phyloP scores from a whole-genome alignment of 2,113 vertebrate species.

The Poeciliopsis occidentalis region DNA sequence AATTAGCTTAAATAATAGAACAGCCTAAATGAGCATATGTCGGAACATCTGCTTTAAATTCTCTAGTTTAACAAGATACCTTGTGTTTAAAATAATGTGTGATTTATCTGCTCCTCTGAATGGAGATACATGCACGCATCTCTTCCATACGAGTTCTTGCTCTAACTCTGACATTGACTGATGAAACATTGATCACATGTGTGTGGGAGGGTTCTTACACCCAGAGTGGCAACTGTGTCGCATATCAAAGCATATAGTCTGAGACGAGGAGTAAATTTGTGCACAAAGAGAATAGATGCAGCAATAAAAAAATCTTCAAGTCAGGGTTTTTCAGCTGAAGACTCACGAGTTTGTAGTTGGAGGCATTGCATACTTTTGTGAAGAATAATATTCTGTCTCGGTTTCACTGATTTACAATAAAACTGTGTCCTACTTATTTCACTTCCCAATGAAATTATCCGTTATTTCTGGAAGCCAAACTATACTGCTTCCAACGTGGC shows the following conservation, averaged over 20 bases:
- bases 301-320: background rate
- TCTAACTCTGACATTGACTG: slow-evolving; percentile 29
- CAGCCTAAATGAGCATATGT: slow-evolving; percentile 23
- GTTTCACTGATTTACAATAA: too few relatives aligned
- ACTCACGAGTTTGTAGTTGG: background rate
- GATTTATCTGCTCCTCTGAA: slow-evolving; percentile 46
- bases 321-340: background rate
- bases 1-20: slow-evolving; percentile 38
- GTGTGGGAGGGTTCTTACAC: slow-evolving; percentile 3
- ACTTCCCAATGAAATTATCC: too few relatives aligned
- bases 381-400: too few relatives aligned
- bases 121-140: background rate
- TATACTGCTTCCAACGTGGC: too few relatives aligned
- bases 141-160: background rate
- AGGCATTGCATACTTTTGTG: background rate
- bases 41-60: slow-evolving; percentile 34
- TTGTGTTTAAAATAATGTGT: slow-evolving; percentile 30
- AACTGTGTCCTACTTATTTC: too few relatives aligned
- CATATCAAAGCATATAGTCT: slow-evolving; percentile 21
- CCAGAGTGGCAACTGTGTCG: slow-evolving; percentile 4
- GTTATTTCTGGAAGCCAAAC: too few relatives aligned
- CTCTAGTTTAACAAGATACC: slow-evolving; percentile 4
- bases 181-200: slow-evolving; percentile 57
- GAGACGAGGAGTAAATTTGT: slow-evolving; percentile 10
- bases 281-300: background rate